phyloP scores from a whole-genome alignment of 1,140 invertebrate genomes.

The Dryas iulia region DNA sequence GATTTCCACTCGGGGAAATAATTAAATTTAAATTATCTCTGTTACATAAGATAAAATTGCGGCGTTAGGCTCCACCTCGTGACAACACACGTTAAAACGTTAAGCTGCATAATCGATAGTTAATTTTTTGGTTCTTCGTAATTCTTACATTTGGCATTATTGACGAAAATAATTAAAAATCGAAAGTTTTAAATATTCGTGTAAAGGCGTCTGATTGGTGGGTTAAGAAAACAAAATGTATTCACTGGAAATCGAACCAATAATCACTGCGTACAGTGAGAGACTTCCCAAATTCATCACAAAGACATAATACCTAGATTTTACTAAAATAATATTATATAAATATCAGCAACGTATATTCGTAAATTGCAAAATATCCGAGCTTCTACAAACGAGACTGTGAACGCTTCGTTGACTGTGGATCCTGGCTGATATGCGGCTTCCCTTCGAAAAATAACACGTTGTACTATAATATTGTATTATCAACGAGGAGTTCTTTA shows the following conservation, averaged over 20 bases:
- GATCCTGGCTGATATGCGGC: background rate
- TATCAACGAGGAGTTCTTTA: background rate
- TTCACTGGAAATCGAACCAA: background rate
- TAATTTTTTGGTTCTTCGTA: too few species aligned
- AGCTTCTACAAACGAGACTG: background rate
- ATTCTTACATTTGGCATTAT: too few species aligned
- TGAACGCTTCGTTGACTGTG: background rate
- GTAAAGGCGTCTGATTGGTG: too few species aligned
- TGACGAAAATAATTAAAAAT: too few species aligned
- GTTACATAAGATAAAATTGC: too few species aligned
- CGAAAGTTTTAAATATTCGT: too few species aligned
- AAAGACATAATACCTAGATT: background rate
- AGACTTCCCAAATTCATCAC: background rate
- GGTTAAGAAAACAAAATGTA: too few species aligned
- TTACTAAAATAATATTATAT: background rate
- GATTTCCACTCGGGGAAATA: too few species aligned
- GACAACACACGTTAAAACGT: too few species aligned
- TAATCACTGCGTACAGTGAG: background rate
- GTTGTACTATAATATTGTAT: background rate
- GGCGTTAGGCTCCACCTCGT: too few species aligned
- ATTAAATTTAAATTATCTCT: too few species aligned
- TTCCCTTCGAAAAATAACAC: background rate
- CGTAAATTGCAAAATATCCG: background rate
- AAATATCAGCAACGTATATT: background rate
- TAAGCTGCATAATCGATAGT: too few species aligned